Base-by-base conservation (phyloP, 2,797 vertebrate species). In the Limnodromus scolopaceus region DNA sequence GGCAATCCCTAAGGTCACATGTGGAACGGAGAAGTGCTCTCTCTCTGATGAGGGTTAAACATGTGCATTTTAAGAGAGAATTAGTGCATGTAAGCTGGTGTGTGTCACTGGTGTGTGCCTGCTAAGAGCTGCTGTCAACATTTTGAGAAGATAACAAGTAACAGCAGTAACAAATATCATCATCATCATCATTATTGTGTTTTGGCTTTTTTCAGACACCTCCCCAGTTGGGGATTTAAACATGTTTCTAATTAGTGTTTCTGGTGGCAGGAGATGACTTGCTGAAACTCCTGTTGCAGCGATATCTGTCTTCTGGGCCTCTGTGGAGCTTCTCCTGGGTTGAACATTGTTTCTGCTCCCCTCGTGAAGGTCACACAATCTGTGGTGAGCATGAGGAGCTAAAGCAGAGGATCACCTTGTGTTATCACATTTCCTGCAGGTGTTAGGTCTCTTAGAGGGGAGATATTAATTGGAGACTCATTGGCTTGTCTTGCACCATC, bases 41-140 rank as follows among this genome's bases (percentile, higher is more conserved):
- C 65, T 84, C 74, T 84, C 74, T 92, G 84, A 93, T 88, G 85
- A 95, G 51, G 46, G 84, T 94, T 96, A 88, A 95, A 78, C 69
- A 51, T 12, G 20, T 90, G 63, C 43, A 55, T 89, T 93, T 93
- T 41, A 70, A 91, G 60, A 72, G 80, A 89, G 78, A 91, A 92
- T 94, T 91, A 79, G 58, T 41, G 36, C 58, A 49, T 93, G 39
- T 77, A 74, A 91, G 75, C 70, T 82, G 5, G 84, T 43, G 43
- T 43, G 43, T 43, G 43, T 96, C 78, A 60, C 28, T 91, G 58
- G 64, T 79, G 74, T 0, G 0, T 68, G 55, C 84, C 94, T 87
- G 78, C 51, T 91, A 93, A 96, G 75, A 93, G 89, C 75, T 87
- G 86, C 89, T 95, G 90, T 95, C 93, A 96, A 92, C 77, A 23